phyloP scores from a whole-genome alignment of 2,113 vertebrate species.

The Brachyistius frenatus region DNA sequence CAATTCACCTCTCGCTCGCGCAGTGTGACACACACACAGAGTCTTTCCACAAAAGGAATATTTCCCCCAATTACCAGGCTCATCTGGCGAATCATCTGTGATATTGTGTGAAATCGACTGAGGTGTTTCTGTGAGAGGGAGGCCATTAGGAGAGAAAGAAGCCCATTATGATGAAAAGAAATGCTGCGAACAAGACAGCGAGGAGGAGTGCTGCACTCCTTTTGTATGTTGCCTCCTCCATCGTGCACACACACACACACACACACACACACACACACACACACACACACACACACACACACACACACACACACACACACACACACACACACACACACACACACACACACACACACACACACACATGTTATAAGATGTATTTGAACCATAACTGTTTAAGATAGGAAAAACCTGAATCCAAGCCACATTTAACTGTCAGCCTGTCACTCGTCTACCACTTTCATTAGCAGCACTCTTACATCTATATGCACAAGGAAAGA shows the following conservation, averaged over 20 bases:
- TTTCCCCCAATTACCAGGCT: constrained; percentile 55
- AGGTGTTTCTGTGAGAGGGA: constrained; percentile 51
- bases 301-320: not conserved
- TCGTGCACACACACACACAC: not conserved
- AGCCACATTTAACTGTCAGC: no score
- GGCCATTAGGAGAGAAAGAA: constrained; percentile 61
- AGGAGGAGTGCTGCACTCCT: constrained; percentile 1
- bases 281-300: not conserved
- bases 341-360: not conserved
- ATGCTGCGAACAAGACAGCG: not conserved
- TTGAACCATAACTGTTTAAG: no score
- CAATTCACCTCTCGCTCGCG: constrained; percentile 6
- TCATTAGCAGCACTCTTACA: no score
- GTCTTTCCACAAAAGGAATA: constrained; percentile 20
- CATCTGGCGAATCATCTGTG: constrained; percentile 51
- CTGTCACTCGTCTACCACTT: no score
- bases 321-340: no score
- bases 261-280: no score
- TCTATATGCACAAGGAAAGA: no score
- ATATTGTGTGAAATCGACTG: constrained; percentile 69
- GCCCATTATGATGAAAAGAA: constrained; percentile 63
- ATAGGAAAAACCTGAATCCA: no score
- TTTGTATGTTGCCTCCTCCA: not conserved
- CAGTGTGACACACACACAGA: not conserved
- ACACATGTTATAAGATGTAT: not conserved